Evolutionary conservation across 92 coral and sea anemone genomes (phyloP), one percentile per base, ranked within the genome.

Genomic region (Diadumene lineata): DNA sequence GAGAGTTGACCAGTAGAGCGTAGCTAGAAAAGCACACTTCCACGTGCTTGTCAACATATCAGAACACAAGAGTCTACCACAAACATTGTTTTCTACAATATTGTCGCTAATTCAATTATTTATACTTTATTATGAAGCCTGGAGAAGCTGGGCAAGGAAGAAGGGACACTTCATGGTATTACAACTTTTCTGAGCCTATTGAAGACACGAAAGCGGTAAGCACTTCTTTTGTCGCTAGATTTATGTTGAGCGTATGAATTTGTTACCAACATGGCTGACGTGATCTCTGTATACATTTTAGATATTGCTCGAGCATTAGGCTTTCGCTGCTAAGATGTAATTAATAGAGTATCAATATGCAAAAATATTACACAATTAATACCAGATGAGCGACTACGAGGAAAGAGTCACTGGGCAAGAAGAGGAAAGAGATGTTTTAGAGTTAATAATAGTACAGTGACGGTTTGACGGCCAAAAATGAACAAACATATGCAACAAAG

Each of bases 161-260:
- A 43, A 31, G 82, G 46, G 89, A 87, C 46, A 72, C 97, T 6
- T 84, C 97, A 62, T 90, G 97, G 97, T 90, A 90, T 75, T 90
- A 87, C 90, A 89, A 87, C 85, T 90, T 90, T 69, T 86, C 92
- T 8, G 87, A 90, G 62, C 91, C 97, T 24, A 80, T 79, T 31
- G 85, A 84, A 69, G 96, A 90, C 34, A 78, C 82, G n/a, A 23
- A 77, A 11, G 61, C 84, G 84, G 93, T 88, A 51, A 81, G n/a
- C n/a, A n/a, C n/a, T n/a, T n/a, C n/a, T n/a, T n/a, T n/a, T n/a
- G n/a, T n/a, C n/a, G n/a, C n/a, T n/a, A n/a, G n/a, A n/a, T n/a
- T n/a, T n/a, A n/a, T n/a, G n/a, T n/a, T n/a, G n/a, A n/a, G n/a
- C n/a, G n/a, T n/a, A n/a, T n/a, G n/a, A n/a, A n/a, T n/a, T n/a